Evolutionary conservation across 2,797 vertebrate species (phyloP).

Genomic region (Threskiornis aethiopicus): DNA sequence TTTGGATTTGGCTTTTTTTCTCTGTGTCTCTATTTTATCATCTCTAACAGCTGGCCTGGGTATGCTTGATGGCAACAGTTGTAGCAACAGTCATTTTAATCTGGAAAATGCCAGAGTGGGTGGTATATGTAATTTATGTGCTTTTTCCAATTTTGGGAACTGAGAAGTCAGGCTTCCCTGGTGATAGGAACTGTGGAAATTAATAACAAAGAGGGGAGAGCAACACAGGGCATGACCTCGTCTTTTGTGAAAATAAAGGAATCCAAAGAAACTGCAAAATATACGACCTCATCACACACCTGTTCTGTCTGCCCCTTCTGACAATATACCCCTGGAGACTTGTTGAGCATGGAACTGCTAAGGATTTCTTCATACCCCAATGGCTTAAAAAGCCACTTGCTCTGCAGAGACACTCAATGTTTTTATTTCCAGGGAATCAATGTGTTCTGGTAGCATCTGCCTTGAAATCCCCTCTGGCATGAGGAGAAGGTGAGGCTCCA

Average conservation of each 20-base stretch:
- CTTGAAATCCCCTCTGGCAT: not conserved
- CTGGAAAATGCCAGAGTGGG: not conserved
- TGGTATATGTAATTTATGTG: not conserved
- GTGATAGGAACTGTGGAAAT: not conserved
- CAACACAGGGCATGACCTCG: not conserved
- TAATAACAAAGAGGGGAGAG: not conserved
- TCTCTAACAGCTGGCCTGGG: conserved; percentile 6
- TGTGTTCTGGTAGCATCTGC: not conserved
- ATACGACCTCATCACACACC: conserved; percentile 16
- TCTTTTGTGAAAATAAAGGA: not conserved
- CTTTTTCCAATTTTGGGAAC: not conserved
- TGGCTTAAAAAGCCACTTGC: conserved; percentile 10
- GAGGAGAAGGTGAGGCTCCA: not conserved
- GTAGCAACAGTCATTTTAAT: not conserved
- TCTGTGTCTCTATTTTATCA: not conserved
- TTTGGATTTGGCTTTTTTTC: not conserved
- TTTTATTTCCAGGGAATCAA: conserved; percentile 21
- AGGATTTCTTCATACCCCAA: not conserved
- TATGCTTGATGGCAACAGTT: conserved; percentile 47
- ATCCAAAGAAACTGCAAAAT: not conserved
- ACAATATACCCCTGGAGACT: not conserved
- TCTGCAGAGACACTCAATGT: not conserved
- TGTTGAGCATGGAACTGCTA: not conserved
- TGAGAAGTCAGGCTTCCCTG: not conserved
- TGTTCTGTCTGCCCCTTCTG: not conserved